Base-by-base conservation (phyloP, 2,113 vertebrate species). In the Bolborhynchus lineola region DNA sequence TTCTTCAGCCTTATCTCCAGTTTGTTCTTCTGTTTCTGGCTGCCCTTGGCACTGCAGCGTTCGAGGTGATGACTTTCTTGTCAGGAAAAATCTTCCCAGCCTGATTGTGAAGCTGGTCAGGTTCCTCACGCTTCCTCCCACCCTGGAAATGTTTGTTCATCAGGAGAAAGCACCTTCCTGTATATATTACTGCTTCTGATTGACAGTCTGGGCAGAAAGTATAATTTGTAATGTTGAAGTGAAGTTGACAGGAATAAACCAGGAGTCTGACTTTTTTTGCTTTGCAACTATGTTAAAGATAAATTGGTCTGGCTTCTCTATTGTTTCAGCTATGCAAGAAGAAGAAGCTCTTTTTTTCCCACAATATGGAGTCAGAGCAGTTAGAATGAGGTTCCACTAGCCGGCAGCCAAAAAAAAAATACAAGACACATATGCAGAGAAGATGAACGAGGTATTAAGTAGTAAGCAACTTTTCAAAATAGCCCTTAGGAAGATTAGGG, bases 161-260 rank as follows among this genome's bases (percentile, higher is more conserved):
- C 46, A 64, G 46, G 68, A 88, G 59, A 90, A 95, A 78, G 13
- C 65, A 80, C 59, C 57, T 80, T 96, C 21, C 49, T 60, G 20
- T 47, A 44, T 29, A 17, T 19, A 67, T 90, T 93, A 82, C 25
- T 79, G 39, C 18, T 77, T 59, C 37, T 80, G 83, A 97, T 35
- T 92, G 96, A 93, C 86, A 47, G 59, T 53, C 63, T 2, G 1
- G 33, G 35, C 37, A 82, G 90, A 92, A 93, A 62, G 76, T 16
- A n/a, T 88, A 92, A 96, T 95, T 94, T 90, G 72, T 93, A 91
- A 92, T n/a, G 9, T 53, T 83, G 79, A 95, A 92, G 42, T 77
- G 65, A 96, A 59, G 29, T 68, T 96, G 95, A 75, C 95, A 93
- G 42, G 71, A 95, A 91, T 94, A 96, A 95, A 92, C 59, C 84